Base-by-base conservation (phyloP, 2,113 vertebrate species). In the Saiga tatarica region DNA sequence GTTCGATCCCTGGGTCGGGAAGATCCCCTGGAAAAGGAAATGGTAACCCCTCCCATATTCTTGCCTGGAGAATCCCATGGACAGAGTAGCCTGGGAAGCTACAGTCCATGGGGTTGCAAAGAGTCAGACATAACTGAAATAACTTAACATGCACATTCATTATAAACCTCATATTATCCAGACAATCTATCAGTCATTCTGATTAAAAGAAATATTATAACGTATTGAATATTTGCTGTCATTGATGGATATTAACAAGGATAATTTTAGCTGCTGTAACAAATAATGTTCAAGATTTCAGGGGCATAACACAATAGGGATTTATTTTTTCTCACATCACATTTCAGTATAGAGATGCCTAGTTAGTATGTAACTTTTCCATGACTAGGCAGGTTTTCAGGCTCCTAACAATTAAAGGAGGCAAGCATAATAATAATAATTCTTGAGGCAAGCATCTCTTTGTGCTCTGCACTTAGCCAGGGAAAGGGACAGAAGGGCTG, bases 91-190 rank as follows among this genome's bases (percentile, higher is more conserved):
- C 71, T 76, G 71, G 39, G 25, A 42, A 26, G 71, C 21, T 76
- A 76, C 6, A 76, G 23, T 26, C 39, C 36, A 42, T 4, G 39
- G 39, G 12, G 39, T 26, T 42, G 12, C 23, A 26, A 71, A 12
- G 71, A 76, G 71, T 42, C 71, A 76, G 71, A 76, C 39, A 42
- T 1, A 2, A 42, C 21, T 76, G 6, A 76, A 76, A 3, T 26
- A 6, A 74, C 21, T 74, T 25, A 76, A 39, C 71, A 15, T 26
- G 23, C 23, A 42, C 71, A 76, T 76, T 76, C 4, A 57, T 42
- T 95, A 39, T 57, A 64, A 87, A 82, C 11, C 45, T 52, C 26
- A 17, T 84, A 78, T 57, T 93, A 93, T 84, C 52, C 53, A 87
- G 47, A 42, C 8, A 62, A 7, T 15, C 13, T 96, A 30, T 57